Conservation (phyloP, 2,113 vertebrate genomes). For the Myxocyprinus asiaticus region DNA sequence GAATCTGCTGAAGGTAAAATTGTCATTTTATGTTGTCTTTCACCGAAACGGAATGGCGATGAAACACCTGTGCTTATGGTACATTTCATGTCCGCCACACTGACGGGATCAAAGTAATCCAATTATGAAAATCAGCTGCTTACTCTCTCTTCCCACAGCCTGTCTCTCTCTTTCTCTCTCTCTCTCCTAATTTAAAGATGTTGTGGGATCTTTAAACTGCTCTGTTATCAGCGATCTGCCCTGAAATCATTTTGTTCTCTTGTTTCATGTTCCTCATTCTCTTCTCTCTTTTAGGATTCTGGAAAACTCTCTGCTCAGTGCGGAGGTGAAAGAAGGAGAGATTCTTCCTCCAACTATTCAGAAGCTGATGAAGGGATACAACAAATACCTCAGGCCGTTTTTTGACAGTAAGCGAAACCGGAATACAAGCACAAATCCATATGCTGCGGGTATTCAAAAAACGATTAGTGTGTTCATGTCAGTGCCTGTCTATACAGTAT, state of each 20-base stretch:
- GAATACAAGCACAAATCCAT: neutral
- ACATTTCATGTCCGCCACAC: neutral
- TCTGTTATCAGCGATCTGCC: slow-evolving; percentile 30
- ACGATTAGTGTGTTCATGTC: too few relatives aligned
- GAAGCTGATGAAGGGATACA: slow-evolving; percentile 90
- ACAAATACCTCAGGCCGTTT: slow-evolving; percentile 91
- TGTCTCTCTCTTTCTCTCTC: neutral
- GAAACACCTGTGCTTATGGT: neutral
- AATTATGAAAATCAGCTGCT: slow-evolving; percentile 30
- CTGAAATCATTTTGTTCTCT: neutral
- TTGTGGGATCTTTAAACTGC: slow-evolving; percentile 19
- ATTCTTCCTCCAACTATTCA: slow-evolving; percentile 88
- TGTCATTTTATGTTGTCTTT: too few relatives aligned
- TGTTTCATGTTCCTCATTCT: neutral
- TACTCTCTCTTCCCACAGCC: neutral
- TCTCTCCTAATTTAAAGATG: neutral
- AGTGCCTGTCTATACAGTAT: too few relatives aligned
- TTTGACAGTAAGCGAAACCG: slow-evolving; percentile 83
- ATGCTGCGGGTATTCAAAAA: neutral
- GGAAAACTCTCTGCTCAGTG: slow-evolving; percentile 71
- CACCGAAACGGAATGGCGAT: neutral
- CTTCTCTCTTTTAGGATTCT: slow-evolving; percentile 69
- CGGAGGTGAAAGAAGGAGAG: slow-evolving; percentile 73
- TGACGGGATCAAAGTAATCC: slow-evolving; percentile 40
- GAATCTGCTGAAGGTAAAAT: too few relatives aligned